A percentile compares a stretch with the other conserved stretches of the same genome.
These are phyloP conservation scores for Forbesichthys papilliferus DNA, from an alignment of 2,113 vertebrate species.

Conservation along the genomic window DNA sequence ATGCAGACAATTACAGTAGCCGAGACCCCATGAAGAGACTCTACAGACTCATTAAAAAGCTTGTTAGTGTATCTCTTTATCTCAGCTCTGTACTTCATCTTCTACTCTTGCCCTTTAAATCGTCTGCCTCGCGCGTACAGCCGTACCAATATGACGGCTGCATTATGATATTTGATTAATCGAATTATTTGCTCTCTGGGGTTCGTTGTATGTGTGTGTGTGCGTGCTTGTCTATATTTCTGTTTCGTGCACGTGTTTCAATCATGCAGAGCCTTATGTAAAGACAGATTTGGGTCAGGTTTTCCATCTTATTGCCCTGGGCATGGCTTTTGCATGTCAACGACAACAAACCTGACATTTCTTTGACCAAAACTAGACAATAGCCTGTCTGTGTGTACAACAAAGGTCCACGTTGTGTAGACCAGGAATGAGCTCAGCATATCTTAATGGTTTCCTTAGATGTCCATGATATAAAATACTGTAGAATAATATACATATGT, in stretches of 20 bases:
- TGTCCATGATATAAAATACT: too few relatives aligned
- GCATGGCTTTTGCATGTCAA: slow-evolving; percentile 54
- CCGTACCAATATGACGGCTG: slow-evolving; percentile 35
- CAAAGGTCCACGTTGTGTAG: slow-evolving; percentile 25
- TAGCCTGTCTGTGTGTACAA: slow-evolving; percentile 29
- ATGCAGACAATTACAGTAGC: slow-evolving; percentile 13
- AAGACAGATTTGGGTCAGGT: slow-evolving; percentile 68
- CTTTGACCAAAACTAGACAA: slow-evolving; percentile 41
- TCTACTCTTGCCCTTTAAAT: slow-evolving; percentile 31
- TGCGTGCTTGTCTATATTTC: slow-evolving; percentile 20
- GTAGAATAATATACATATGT: too few relatives aligned
- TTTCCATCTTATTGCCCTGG: slow-evolving; percentile 35
- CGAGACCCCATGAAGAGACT: slow-evolving; percentile 43
- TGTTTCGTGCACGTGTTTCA: slow-evolving; percentile 30
- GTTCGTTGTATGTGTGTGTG: slow-evolving; percentile 8
- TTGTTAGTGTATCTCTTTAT: background rate
- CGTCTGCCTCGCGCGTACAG: slow-evolving; percentile 23
- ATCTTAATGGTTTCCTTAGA: too few relatives aligned
- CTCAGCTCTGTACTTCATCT: background rate
- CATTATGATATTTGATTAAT: slow-evolving; percentile 60
- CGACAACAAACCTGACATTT: slow-evolving; percentile 53
- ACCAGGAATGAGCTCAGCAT: slow-evolving; percentile 32
- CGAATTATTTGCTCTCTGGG: slow-evolving; percentile 49
- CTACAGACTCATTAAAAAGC: slow-evolving; percentile 46
- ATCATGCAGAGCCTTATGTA: slow-evolving; percentile 54